Conservation (phyloP, 2,113 vertebrate genomes). For the Zosterops borbonicus region DNA sequence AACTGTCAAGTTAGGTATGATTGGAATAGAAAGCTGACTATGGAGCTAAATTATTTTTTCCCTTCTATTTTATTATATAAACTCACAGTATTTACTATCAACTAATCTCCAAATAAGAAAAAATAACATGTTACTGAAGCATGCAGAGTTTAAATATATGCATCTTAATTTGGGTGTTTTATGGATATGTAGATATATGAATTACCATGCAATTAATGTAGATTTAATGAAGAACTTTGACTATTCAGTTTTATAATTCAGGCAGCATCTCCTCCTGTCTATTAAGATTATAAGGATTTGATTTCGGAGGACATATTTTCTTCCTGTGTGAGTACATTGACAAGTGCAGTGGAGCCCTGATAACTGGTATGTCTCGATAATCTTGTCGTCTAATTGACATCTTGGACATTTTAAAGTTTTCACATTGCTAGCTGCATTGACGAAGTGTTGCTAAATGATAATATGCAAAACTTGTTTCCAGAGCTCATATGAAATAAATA, state of each 20-base stretch:
- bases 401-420: neutral
- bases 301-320: neutral
- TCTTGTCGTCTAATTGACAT: neutral
- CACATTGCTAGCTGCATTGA: neutral
- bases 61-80: neutral
- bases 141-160: neutral
- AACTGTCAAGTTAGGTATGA: neutral
- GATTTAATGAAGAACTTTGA: neutral
- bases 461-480: neutral
- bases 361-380: neutral
- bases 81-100: neutral
- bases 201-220: neutral
- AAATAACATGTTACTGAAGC: neutral
- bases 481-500: neutral
- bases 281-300: neutral
- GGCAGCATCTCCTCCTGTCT: neutral
- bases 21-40: neutral
- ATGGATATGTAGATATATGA: neutral
- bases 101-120: neutral
- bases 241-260: neutral
- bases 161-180: neutral
- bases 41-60: neutral
- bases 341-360: neutral
- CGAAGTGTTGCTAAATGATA: neutral
- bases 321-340: neutral